Evolutionary conservation across 92 coral and sea anemone species (phyloP).

Genomic region (Hydrozoanthus gracilis): DNA sequence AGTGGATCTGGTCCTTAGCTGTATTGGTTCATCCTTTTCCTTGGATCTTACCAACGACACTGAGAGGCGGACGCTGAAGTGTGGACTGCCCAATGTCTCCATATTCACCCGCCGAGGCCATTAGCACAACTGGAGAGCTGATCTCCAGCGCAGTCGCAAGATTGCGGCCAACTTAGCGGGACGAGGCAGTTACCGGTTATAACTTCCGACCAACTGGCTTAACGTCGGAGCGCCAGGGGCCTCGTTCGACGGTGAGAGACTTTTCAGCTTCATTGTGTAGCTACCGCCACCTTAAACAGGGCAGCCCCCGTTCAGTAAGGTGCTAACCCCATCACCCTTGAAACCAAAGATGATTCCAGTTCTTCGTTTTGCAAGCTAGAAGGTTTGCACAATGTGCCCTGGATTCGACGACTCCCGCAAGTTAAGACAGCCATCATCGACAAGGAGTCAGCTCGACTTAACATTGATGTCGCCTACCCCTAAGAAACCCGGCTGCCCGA

Average conservation of each 20-base stretch:
- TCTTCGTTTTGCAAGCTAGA: not conserved
- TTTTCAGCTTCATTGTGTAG: not conserved
- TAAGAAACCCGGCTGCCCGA: conserved; percentile 17
- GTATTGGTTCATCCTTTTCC: conserved; percentile 25
- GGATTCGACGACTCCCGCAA: not conserved
- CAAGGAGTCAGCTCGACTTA: not conserved
- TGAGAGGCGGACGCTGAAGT: too few relatives aligned
- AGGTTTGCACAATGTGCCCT: not conserved
- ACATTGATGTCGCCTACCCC: not conserved
- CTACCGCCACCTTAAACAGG: not conserved
- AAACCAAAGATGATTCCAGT: not conserved
- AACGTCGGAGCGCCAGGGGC: too few relatives aligned
- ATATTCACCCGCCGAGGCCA: not conserved
- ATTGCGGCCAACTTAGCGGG: not conserved
- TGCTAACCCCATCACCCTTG: not conserved
- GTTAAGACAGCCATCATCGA: not conserved
- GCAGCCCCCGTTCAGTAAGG: too few relatives aligned
- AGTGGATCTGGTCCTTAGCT: not conserved
- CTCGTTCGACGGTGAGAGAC: conserved; percentile 12
- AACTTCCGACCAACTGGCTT: not conserved
- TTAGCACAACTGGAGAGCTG: conserved; percentile 15
- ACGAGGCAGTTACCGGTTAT: conserved; percentile 7
- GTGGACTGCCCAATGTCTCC: conserved; percentile 7
- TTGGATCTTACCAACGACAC: conserved; percentile 6
- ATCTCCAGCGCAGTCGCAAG: conserved; percentile 23